Evolutionary conservation across 2,797 vertebrate genomes (phyloP).

Genomic region (Neostethus bicornis): DNA sequence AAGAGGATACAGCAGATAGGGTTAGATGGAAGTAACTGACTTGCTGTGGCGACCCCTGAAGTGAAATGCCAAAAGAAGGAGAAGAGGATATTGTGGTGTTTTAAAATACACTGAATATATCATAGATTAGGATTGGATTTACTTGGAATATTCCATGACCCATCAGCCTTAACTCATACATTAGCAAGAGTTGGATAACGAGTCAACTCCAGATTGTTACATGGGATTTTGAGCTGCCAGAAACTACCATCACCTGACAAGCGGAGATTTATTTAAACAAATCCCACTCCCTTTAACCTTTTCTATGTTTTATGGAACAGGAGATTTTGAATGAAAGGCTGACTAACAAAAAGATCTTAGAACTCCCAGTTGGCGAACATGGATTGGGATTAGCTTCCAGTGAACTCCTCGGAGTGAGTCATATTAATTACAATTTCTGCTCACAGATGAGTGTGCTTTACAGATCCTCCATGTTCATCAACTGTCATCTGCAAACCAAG

Average conservation of each 20-base stretch:
- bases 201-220: not conserved
- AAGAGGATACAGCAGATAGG: too few species aligned
- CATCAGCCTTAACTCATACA: not conserved
- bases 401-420: slow-evolving; percentile 16
- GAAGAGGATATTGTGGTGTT: too few species aligned
- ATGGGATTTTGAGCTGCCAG: slow-evolving; percentile 7
- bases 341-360: slow-evolving; percentile 1
- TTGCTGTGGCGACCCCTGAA: too few species aligned
- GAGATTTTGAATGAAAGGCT: not conserved
- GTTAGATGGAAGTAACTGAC: too few species aligned
- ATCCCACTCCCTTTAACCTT: not conserved
- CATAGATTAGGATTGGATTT: not conserved
- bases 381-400: slow-evolving; percentile 29
- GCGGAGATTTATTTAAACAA: slow-evolving; percentile 16
- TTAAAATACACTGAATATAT: too few species aligned
- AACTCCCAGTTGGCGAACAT: slow-evolving; percentile 11
- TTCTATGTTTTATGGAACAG: not conserved
- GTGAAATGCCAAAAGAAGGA: too few species aligned
- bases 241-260: slow-evolving; percentile 23
- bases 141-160: not conserved
- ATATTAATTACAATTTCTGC: slow-evolving; percentile 4
- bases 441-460: slow-evolving; percentile 14
- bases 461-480: slow-evolving; percentile 15
- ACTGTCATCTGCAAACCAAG: slow-evolving; percentile 16
- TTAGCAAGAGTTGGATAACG: not conserved